phyloP scores from a whole-genome alignment of 2,113 vertebrate species.

The Rhineura floridana region DNA sequence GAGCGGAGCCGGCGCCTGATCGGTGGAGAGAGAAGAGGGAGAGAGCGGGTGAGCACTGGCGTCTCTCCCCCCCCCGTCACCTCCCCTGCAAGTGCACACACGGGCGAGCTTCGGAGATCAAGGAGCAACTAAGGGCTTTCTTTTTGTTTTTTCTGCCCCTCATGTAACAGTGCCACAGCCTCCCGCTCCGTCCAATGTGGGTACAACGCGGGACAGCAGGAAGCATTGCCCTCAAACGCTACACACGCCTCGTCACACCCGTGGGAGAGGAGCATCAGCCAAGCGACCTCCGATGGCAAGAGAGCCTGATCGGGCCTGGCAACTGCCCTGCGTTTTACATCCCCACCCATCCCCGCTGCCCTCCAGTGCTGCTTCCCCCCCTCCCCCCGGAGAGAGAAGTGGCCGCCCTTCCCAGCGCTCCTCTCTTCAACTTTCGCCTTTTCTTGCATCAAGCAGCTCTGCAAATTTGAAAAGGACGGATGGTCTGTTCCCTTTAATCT shows the following conservation, averaged over 20 bases:
- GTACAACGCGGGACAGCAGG: not conserved
- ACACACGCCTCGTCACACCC: not conserved
- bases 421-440: conserved; percentile 4
- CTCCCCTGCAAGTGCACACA: not conserved
- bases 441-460: not conserved
- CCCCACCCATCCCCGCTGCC: not conserved
- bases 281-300: not conserved
- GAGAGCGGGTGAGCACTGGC: not conserved
- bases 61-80: not conserved
- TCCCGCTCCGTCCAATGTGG: not conserved
- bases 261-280: not conserved
- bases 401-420: not conserved
- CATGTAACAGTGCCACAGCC: too few relatives aligned
- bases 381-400: not conserved
- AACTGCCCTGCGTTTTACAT: not conserved
- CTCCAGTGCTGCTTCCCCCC: not conserved
- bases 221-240: not conserved
- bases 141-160: not conserved
- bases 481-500: too few relatives aligned
- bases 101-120: not conserved
- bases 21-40: not conserved
- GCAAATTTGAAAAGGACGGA: not conserved
- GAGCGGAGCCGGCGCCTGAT: not conserved
- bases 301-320: not conserved
- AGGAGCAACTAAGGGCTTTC: not conserved